These are phyloP conservation scores for Parnassius apollo DNA, from an alignment of 2,888 invertebrate species.

Conservation along the genomic window DNA sequence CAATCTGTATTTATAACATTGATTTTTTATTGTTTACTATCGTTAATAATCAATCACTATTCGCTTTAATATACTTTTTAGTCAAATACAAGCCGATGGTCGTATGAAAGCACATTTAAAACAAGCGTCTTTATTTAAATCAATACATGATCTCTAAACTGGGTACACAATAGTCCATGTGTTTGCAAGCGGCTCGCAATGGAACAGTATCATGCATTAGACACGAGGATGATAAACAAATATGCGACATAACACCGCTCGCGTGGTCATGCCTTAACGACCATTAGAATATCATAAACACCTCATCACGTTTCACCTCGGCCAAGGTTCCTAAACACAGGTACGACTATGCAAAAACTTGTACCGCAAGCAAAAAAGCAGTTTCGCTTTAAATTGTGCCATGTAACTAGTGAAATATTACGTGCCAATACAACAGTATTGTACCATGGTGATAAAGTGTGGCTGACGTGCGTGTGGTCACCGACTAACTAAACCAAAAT, in stretches of 20 bases:
- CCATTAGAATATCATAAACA: conserved; percentile 35
- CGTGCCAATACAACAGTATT: conserved; percentile 46
- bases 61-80: neutral
- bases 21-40: neutral
- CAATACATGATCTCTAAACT: neutral
- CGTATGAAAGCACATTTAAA: too few species aligned
- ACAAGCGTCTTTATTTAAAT: neutral
- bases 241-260: conserved; percentile 11
- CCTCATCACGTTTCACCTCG: conserved; percentile 45
- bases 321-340: conserved; percentile 40
- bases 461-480: conserved; percentile 71
- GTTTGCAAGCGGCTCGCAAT: conserved; percentile 22
- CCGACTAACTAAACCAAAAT: conserved; percentile 64
- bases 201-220: conserved; percentile 28
- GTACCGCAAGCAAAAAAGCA: conserved; percentile 60
- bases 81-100: neutral
- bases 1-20: too few species aligned
- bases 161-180: conserved; percentile 27
- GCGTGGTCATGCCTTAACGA: conserved; percentile 28
- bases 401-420: conserved; percentile 47
- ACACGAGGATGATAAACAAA: conserved; percentile 23
- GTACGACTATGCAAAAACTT: conserved; percentile 42
- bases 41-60: neutral
- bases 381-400: conserved; percentile 50
- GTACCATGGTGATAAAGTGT: conserved; percentile 66